phyloP scores from a whole-genome alignment of 2,113 vertebrate species.

The Peromyscus leucopus region DNA sequence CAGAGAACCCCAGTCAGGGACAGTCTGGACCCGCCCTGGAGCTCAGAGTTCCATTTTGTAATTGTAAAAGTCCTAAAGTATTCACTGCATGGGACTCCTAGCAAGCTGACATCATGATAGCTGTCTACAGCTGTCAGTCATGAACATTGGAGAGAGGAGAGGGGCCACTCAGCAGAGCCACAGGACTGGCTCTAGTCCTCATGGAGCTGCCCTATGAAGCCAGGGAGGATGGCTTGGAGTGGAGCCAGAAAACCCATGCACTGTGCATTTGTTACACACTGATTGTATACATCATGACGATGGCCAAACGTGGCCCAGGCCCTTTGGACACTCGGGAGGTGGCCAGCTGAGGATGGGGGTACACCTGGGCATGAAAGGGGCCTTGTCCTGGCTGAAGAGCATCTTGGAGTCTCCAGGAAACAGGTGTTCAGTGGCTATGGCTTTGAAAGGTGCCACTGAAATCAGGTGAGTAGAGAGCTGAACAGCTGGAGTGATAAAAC shows the following conservation, averaged over 20 bases:
- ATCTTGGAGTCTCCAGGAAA: neutral
- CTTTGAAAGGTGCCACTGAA: neutral
- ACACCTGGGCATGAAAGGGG: neutral
- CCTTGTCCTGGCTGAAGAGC: neutral
- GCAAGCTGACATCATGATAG: neutral
- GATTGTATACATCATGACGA: neutral
- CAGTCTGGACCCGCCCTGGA: neutral
- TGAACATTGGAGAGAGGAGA: neutral
- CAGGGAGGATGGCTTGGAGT: neutral
- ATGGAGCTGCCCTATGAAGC: neutral
- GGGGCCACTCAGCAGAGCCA: neutral
- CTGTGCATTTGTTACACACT: neutral
- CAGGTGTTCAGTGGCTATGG: no score
- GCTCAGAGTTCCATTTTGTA: neutral
- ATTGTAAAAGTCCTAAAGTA: fast-evolving
- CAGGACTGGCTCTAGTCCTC: neutral
- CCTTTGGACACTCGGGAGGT: neutral
- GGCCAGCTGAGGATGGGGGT: neutral
- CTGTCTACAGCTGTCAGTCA: fast-evolving
- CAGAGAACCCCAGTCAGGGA: neutral
- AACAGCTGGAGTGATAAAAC: neutral
- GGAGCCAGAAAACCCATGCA: neutral
- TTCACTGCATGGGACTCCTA: neutral
- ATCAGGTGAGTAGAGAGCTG: neutral
- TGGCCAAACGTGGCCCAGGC: fast-evolving